These are phyloP conservation scores for Hippopotamyrus pictus DNA, from an alignment of 2,797 vertebrate genomes.

Conservation along the genomic window DNA sequence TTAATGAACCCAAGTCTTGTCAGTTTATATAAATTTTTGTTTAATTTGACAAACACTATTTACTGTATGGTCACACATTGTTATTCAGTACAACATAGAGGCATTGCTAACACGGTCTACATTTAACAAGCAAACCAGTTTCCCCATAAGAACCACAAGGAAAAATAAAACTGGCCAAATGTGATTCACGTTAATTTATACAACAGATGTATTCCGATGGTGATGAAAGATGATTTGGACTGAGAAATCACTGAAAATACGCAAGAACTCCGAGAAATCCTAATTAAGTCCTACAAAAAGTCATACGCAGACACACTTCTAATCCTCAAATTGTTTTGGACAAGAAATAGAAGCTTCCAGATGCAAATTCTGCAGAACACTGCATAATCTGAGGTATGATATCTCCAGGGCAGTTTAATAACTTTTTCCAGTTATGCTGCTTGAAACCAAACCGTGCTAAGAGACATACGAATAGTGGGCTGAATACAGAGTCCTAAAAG, in stretches of 20 bases:
- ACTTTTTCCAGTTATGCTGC: background rate
- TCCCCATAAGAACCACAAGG: background rate
- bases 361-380: background rate
- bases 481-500: background rate
- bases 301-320: background rate
- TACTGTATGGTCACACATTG: background rate
- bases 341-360: background rate
- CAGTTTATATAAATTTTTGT: background rate
- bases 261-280: background rate
- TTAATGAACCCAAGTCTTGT: background rate
- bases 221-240: background rate
- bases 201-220: slow-evolving; percentile 1
- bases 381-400: background rate
- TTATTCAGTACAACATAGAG: background rate
- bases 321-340: background rate
- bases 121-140: background rate
- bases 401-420: background rate
- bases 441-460: background rate
- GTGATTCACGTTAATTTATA: background rate
- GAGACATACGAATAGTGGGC: background rate
- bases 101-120: background rate
- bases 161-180: background rate
- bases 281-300: background rate
- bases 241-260: background rate
- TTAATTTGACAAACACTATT: background rate